Conservation (phyloP, 1,140 invertebrate species). For the Steinernema feltiae region DNA sequence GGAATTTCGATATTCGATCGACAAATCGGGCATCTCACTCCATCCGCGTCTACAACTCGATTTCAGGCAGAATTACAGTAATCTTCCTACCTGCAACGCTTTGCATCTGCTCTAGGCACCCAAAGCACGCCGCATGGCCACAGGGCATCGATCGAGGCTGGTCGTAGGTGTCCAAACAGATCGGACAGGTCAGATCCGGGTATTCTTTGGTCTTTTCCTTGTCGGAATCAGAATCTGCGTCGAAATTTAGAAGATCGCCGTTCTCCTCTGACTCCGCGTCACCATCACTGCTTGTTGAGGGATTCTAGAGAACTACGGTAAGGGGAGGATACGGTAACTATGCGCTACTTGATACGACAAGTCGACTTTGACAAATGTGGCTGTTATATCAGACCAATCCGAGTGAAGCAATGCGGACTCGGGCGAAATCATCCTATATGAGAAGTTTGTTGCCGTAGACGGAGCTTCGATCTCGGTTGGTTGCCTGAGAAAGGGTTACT, state of each 20-base stretch:
- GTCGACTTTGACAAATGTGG: not conserved
- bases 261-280: not conserved
- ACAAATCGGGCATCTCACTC: not conserved
- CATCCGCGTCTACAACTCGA: not conserved
- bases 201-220: not conserved
- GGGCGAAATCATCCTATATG: not conserved
- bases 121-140: not conserved
- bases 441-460: not conserved
- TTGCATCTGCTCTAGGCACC: not conserved
- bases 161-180: not conserved
- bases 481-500: not conserved
- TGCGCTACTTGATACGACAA: not conserved
- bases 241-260: not conserved
- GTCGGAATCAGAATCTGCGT: not conserved
- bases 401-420: not conserved
- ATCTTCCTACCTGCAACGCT: not conserved
- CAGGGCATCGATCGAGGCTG: constrained; percentile 1
- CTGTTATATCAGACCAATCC: not conserved
- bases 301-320: not conserved
- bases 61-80: not conserved
- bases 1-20: not conserved
- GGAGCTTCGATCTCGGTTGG: not conserved
- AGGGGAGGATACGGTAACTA: not conserved
- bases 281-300: not conserved
- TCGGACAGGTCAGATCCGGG: not conserved